Evolutionary conservation across 1,140 invertebrate genomes (phyloP).

Genomic region (Drosophila nikananu): DNA sequence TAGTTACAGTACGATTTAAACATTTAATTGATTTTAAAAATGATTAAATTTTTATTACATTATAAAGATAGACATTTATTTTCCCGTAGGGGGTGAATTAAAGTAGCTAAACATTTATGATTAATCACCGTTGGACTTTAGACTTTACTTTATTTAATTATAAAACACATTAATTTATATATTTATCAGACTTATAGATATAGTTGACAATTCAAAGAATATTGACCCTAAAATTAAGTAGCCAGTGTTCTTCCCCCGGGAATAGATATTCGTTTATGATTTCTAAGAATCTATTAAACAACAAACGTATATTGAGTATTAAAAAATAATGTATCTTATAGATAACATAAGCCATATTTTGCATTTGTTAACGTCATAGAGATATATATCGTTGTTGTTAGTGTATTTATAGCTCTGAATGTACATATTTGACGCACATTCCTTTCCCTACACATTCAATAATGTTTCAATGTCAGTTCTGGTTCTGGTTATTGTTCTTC

Average conservation of each 20-base stretch:
- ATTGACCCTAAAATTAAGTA: background rate
- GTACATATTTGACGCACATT: conserved; percentile 14
- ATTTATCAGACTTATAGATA: background rate
- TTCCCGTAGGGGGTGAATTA: background rate
- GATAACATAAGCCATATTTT: conserved; percentile 12
- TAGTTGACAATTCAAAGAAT: background rate
- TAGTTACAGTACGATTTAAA: background rate
- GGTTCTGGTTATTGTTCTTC: conserved; percentile 11
- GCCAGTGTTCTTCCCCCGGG: background rate
- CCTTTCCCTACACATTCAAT: conserved; percentile 6
- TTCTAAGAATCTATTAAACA: conserved; percentile 17
- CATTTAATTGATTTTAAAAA: background rate
- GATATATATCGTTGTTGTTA: background rate
- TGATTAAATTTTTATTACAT: background rate
- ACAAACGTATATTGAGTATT: background rate
- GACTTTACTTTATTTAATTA: background rate
- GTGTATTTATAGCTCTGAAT: conserved; percentile 19
- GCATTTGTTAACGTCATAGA: conserved; percentile 14
- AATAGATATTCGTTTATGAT: background rate
- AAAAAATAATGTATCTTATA: conserved; percentile 11
- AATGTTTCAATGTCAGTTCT: conserved; percentile 6
- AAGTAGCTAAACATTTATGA: background rate
- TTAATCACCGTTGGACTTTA: background rate
- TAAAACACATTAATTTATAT: background rate
- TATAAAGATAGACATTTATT: background rate